These are phyloP conservation scores for Mesoligia furuncula DNA, from an alignment of 2,888 invertebrate genomes.

Conservation along the genomic window DNA sequence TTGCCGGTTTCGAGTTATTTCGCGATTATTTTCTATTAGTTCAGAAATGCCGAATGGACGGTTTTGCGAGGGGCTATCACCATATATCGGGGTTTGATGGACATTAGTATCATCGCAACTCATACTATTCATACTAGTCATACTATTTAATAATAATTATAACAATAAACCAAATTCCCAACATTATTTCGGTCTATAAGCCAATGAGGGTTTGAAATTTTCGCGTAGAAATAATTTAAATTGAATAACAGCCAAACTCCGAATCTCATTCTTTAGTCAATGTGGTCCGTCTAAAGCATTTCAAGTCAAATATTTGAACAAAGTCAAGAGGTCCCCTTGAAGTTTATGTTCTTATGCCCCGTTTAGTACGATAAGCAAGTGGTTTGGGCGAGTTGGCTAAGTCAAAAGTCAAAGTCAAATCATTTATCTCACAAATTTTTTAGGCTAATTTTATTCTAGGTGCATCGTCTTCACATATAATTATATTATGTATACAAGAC, in stretches of 20 bases:
- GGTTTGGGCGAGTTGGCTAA: slow-evolving; percentile 17
- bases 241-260: slow-evolving; percentile 60
- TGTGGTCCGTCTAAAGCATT: slow-evolving; percentile 74
- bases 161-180: slow-evolving; percentile 18
- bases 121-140: no score
- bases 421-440: no score
- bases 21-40: no score
- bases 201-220: slow-evolving; percentile 35
- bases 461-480: no score
- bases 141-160: no score
- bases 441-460: no score
- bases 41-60: no score
- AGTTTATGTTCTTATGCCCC: slow-evolving; percentile 72
- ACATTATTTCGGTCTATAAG: slow-evolving; percentile 52
- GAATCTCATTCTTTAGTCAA: slow-evolving; percentile 72
- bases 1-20: no score
- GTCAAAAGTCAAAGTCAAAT: not conserved
- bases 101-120: no score
- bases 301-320: slow-evolving; percentile 81
- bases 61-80: no score
- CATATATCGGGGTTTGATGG: no score
- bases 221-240: slow-evolving; percentile 66
- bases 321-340: slow-evolving; percentile 73
- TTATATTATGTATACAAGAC: no score
- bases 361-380: slow-evolving; percentile 63